A percentile compares a stretch with the other conserved stretches of the same genome.
Conservation (phyloP, 53 echinoderm and acorn worm genomes). For the Paelopatides confundens region DNA sequence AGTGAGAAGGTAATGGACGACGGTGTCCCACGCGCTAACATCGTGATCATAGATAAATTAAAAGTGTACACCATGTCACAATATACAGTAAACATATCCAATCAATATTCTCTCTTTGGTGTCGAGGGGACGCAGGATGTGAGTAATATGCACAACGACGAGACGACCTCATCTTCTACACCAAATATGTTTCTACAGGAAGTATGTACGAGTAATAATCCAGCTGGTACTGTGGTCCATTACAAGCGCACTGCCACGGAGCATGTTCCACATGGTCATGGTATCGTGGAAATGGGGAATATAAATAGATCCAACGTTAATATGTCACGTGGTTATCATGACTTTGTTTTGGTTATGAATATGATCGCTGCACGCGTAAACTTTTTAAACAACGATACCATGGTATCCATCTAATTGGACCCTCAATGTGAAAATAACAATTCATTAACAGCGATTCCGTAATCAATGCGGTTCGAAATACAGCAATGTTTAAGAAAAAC, state of each 20-base stretch:
- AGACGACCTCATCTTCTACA: neutral
- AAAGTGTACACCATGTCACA: conserved; percentile 8
- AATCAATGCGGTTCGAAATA: neutral
- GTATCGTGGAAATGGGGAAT: neutral
- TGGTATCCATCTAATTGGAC: neutral
- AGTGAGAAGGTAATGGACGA: too few species aligned
- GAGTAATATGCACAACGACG: too few species aligned
- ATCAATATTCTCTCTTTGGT: neutral
- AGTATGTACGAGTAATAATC: neutral
- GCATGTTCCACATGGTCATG: neutral
- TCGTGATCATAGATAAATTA: neutral
- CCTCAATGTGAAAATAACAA: conserved; percentile 28
- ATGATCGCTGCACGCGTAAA: neutral
- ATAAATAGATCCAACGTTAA: neutral
- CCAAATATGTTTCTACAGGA: neutral
- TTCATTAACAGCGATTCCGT: conserved; percentile 36
- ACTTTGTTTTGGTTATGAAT: neutral
- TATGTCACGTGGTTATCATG: neutral
- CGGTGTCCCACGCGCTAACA: neutral
- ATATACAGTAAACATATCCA: neutral
- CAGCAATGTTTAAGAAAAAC: neutral
- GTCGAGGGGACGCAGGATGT: neutral
- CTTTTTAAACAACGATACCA: neutral
- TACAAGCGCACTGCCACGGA: neutral
- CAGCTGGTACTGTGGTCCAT: neutral